A percentile compares a stretch with the other conserved stretches of the same genome.
phyloP scores from a whole-genome alignment of 2,888 invertebrate species.

The Lissonota sp. region DNA sequence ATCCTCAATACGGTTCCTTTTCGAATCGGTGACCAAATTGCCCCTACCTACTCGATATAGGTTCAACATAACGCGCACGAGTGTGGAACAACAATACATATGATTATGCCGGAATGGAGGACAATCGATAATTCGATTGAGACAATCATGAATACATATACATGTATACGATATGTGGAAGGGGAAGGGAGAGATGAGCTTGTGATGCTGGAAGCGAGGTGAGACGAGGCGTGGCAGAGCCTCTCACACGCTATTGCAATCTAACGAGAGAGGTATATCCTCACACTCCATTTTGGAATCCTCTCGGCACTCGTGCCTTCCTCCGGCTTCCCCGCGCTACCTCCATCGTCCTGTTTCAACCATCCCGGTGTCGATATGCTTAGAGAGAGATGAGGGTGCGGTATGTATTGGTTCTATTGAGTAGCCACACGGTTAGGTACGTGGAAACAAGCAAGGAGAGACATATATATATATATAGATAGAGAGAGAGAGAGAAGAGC shows the following conservation, averaged over 20 bases:
- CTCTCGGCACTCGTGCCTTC: constrained; percentile 48
- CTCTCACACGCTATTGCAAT: constrained; percentile 59
- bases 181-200: neutral
- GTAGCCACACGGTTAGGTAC: constrained; percentile 67
- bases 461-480: too few relatives aligned
- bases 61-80: constrained; percentile 4
- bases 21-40: too few relatives aligned
- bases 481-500: too few relatives aligned
- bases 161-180: constrained; percentile 1
- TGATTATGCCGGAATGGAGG: constrained; percentile 48
- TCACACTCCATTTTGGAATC: constrained; percentile 24
- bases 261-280: constrained; percentile 29
- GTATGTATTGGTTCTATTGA: constrained; percentile 77
- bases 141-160: constrained; percentile 33
- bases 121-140: constrained; percentile 65
- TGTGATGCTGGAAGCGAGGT: constrained; percentile 49
- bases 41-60: neutral
- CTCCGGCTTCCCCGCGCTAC: constrained; percentile 45
- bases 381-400: constrained; percentile 67
- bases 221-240: constrained; percentile 63
- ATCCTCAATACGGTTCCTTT: too few relatives aligned
- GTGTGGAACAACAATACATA: constrained; percentile 39
- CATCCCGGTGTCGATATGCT: constrained; percentile 70
- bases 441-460: constrained; percentile 49
- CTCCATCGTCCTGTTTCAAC: constrained; percentile 10